These are phyloP conservation scores for Danio albolineatus DNA, from an alignment of 2,797 vertebrate species.

Conservation along the genomic window DNA sequence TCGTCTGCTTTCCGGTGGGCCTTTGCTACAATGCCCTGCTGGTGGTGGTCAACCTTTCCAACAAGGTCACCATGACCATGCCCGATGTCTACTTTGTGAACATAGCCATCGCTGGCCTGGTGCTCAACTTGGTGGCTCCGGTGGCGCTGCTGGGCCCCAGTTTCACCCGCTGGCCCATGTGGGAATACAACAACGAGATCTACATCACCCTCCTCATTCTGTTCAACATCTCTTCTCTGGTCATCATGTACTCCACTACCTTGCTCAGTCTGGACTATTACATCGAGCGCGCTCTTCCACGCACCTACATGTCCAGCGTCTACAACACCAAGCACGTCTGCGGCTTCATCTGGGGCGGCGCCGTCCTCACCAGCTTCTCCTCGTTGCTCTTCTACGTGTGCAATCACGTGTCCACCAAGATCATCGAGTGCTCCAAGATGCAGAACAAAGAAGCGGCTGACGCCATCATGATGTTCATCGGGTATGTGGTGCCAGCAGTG, in stretches of 20 bases:
- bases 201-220: constrained; percentile 94
- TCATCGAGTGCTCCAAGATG: constrained; percentile 95
- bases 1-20: constrained; percentile 90
- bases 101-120: constrained; percentile 93
- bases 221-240: constrained; percentile 94
- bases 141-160: constrained; percentile 88
- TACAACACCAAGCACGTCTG: constrained; percentile 98
- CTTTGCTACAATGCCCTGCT: constrained; percentile 93
- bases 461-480: constrained; percentile 94
- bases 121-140: constrained; percentile 89
- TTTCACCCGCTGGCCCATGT: constrained; percentile 88
- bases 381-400: constrained; percentile 96
- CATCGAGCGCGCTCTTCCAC: constrained; percentile 93
- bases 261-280: constrained; percentile 97
- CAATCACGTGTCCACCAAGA: constrained; percentile 92
- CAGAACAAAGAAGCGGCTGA: constrained; percentile 94
- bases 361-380: constrained; percentile 96
- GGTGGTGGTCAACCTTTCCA: constrained; percentile 92
- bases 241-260: constrained; percentile 94
- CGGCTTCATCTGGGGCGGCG: constrained; percentile 97
- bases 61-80: constrained; percentile 96
- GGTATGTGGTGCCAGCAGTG: constrained; percentile 89
- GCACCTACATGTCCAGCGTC: constrained; percentile 97
- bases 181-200: constrained; percentile 89
- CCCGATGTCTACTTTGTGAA: constrained; percentile 98